Base-by-base conservation (phyloP, 1,140 invertebrate genomes). In the Lordiphosa clarofinis region DNA sequence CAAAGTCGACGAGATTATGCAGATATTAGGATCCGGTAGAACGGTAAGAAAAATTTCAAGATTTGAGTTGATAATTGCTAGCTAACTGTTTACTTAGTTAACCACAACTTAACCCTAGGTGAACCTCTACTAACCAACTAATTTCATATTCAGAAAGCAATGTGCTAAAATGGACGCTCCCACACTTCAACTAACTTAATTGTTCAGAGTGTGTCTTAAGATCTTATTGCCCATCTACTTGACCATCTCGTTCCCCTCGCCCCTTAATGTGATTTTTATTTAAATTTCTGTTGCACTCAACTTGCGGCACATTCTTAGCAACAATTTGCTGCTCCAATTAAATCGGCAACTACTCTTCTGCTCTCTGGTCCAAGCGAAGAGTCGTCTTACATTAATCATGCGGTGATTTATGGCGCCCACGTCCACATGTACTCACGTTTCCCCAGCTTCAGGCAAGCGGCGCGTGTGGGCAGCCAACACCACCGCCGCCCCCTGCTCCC, bases 281-380 rank as follows among this genome's bases (percentile, higher is more conserved):
- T 71, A 81, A 81, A 84, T 81, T 56, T 73, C 56, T 37, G 50
- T 59, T 75, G 75, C 71, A 67, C 48, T 79, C 54, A 54, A 39
- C 75, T 39, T 76, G 42, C 75, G 68, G 76, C 67, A 46, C 56
- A 76, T 81, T 81, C 75, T 81, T 76, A 82, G 75, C 75, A 82
- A 81, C 75, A 82, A 76, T 81, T 81, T 82, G 75, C 75, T 82
- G 75, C 75, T 81, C 76, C 76, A 81, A 84, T 81, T 81, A 82
- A 84, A 72, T 59, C 19, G 38, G 36, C 63, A 68, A 40, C 46
- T 44, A 43, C 53, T 12, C 31, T 36, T 28, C 24, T 46, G n/a
- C 8, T 28, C 13, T 11, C 15, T 38, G 15, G 15, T 40, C 4
- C 15, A 36, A 8, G 12, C 9, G 13, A 7, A 13, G 24, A 38